Evolutionary conservation across 2,888 invertebrate species (phyloP).

Genomic region (Drosophila peninsularis): DNA sequence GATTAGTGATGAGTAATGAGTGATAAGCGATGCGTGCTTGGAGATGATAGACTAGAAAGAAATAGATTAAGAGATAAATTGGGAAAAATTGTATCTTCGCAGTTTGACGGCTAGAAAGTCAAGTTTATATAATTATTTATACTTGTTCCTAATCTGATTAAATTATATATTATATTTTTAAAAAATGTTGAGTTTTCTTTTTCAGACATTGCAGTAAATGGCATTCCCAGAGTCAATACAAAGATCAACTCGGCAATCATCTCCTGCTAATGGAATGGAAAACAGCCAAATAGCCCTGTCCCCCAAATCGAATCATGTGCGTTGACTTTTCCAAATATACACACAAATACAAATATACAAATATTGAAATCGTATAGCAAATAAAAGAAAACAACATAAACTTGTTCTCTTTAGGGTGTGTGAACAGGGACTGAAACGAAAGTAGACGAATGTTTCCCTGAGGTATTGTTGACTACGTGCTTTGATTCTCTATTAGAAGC

Average conservation of each 20-base stretch:
- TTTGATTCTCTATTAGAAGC: slow-evolving; percentile 37
- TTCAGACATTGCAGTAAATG: slow-evolving; percentile 40
- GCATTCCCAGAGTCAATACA: slow-evolving; percentile 38
- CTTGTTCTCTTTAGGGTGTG: slow-evolving; percentile 25
- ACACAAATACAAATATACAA: neutral
- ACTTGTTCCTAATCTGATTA: too few species aligned
- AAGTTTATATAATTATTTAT: too few species aligned
- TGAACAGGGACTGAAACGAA: slow-evolving; percentile 23
- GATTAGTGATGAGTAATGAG: neutral
- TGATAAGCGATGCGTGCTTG: neutral
- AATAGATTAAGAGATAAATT: too few species aligned
- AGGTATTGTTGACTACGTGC: slow-evolving; percentile 47
- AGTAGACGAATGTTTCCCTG: slow-evolving; percentile 60
- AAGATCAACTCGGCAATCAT: slow-evolving; percentile 27
- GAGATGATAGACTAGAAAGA: too few species aligned
- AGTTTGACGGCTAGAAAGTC: too few species aligned
- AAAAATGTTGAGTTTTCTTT: slow-evolving; percentile 13
- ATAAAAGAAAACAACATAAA: slow-evolving; percentile 5
- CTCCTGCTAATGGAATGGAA: slow-evolving; percentile 46
- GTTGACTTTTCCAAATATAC: slow-evolving; percentile 17
- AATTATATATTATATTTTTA: too few species aligned
- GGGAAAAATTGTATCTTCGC: too few species aligned
- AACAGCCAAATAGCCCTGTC: slow-evolving; percentile 48
- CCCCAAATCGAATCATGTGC: slow-evolving; percentile 66
- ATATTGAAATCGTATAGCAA: slow-evolving; percentile 10